Conservation (phyloP, 2,797 vertebrate genomes). For the Rhincodon typus region DNA sequence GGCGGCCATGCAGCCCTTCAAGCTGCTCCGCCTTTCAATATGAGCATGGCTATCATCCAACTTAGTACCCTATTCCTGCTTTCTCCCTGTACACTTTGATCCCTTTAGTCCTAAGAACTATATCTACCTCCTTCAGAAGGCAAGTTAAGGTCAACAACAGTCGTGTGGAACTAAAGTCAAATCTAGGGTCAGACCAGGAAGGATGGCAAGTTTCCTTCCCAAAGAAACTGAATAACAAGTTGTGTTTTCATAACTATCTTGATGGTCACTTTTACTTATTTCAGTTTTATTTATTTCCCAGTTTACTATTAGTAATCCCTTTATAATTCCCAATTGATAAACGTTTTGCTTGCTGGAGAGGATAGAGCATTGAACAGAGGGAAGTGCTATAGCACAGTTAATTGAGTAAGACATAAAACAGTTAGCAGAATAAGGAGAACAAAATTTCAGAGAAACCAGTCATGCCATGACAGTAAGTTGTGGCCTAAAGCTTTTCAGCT, state of each 20-base stretch:
- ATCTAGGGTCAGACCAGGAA: not conserved
- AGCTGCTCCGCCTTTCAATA: too few relatives aligned
- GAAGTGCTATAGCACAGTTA: not conserved
- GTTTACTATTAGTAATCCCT: too few relatives aligned
- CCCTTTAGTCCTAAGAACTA: too few relatives aligned
- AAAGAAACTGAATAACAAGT: not conserved
- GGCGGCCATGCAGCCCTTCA: too few relatives aligned
- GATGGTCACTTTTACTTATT: not conserved
- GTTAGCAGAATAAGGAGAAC: not conserved
- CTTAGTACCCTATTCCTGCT: too few relatives aligned
- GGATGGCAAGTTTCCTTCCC: not conserved
- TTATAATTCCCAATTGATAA: not conserved
- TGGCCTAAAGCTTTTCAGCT: conserved; percentile 14
- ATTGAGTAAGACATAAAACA: not conserved
- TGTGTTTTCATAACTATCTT: not conserved
- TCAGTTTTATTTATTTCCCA: not conserved
- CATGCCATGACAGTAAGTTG: not conserved
- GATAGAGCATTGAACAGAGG: not conserved
- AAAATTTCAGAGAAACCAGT: not conserved
- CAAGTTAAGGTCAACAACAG: not conserved
- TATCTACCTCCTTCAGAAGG: not conserved
- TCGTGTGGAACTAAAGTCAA: not conserved
- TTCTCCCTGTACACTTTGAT: too few relatives aligned
- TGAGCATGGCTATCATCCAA: too few relatives aligned
- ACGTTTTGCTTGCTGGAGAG: not conserved